These are phyloP conservation scores for Sardinella longiceps DNA, from an alignment of 2,797 vertebrate genomes.

Conservation along the genomic window DNA sequence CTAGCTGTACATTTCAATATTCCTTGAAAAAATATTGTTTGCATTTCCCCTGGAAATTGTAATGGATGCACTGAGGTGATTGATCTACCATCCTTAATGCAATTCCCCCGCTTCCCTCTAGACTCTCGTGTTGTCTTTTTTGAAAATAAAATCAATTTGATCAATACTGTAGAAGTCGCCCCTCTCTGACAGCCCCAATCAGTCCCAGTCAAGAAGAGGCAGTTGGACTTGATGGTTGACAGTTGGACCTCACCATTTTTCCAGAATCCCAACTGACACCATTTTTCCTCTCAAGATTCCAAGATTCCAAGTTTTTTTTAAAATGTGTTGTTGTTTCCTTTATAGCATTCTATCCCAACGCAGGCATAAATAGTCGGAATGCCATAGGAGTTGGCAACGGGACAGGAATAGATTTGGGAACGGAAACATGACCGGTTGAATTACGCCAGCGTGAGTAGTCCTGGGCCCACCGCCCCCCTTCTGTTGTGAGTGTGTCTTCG, in stretches of 20 bases:
- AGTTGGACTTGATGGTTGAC: constrained; percentile 13
- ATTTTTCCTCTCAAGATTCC: background rate
- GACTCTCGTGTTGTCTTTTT: constrained; percentile 65
- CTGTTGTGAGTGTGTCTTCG: background rate
- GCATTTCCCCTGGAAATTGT: constrained; percentile 5
- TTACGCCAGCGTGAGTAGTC: constrained; percentile 3
- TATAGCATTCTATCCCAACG: background rate
- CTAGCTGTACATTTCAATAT: background rate
- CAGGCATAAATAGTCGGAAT: background rate
- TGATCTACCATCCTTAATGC: constrained; percentile 56
- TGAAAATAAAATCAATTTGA: constrained; percentile 64
- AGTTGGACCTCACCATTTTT: background rate
- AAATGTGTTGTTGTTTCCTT: background rate
- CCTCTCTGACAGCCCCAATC: constrained; percentile 54
- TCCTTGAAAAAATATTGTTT: background rate
- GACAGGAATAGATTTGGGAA: constrained; percentile 18
- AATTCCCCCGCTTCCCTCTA: constrained; percentile 47
- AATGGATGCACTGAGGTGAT: constrained; percentile 53
- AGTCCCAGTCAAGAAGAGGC: constrained; percentile 41
- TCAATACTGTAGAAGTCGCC: constrained; percentile 58
- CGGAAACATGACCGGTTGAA: constrained; percentile 19
- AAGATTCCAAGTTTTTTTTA: background rate
- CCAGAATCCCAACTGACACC: background rate
- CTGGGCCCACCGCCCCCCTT: background rate
- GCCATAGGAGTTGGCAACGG: background rate